Base-by-base conservation (phyloP, 2,113 vertebrate species). In the Antidorcas marsupialis region DNA sequence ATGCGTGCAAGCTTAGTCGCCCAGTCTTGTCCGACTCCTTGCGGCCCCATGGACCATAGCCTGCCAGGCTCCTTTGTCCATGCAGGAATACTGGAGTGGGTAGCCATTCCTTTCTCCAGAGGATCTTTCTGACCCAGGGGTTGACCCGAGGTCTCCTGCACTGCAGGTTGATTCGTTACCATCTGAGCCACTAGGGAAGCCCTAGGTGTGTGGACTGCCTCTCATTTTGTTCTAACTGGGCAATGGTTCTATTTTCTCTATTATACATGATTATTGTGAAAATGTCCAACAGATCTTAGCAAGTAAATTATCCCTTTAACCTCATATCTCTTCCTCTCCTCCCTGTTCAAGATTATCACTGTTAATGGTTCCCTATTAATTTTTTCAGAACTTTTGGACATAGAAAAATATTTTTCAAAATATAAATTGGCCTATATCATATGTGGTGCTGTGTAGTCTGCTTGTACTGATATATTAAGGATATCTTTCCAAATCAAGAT, bases 221-320 rank as follows among this genome's bases (percentile, higher is more conserved):
- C 86, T 43, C n/a, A 36, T 87, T 53, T n/a, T 59, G 64, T 50
- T 45, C 30, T 10, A 39, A 1, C 2, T 2, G 36, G 71, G 50
- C 83, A 87, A 57, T n/a, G 33, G 5, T 85, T 96, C 39, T 93
- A 8, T 82, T 78, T 88, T 87, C 50, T 95, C 64, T 64, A 64
- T 86, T 39, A 45, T 6, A 43, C 6, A 14, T 36, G 50, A 52
- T 94, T 89, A 79, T 93, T 87, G 15, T 79, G 28, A 87, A 89
- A 74, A 53, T 74, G 43, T 91, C 57, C 25, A 78, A 30, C 10
- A 67, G 52, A 25, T 21, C 50, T 25, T 59, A 85, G 33, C 27
- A 87, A 85, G 33, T 82, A 83, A 82, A 50, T 28, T 59, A 86
- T 36, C 23, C 45, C 19, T 59, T 60, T 71, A 62, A 79, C 27